Base-by-base conservation (phyloP, 2,888 invertebrate genomes). In the Sarcophaga carnaria region DNA sequence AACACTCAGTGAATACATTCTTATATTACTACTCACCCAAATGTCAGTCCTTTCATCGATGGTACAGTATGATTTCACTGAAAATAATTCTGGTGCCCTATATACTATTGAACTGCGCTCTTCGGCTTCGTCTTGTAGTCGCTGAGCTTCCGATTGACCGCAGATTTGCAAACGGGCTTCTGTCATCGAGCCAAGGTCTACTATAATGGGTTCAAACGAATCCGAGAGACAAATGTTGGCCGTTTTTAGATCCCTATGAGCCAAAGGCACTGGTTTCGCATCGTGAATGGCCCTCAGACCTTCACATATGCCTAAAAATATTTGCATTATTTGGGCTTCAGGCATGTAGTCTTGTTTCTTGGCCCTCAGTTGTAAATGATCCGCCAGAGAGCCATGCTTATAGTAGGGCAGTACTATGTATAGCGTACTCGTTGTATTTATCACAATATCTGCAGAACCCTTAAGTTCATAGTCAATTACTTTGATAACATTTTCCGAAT, bases 21-120 rank as follows among this genome's bases (percentile, higher is more conserved):
- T 37, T 10, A 37, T 37, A 37, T 37, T 37, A 37, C 8, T 37
- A 54, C 84, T 86, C 72, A 93, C 93, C 98, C 98, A 98, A 91
- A 98, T 96, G 93, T 98, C 98, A 59, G 97, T 97, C 88, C 97
- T 94, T 93, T 97, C 97, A 92, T 97, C 97, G 80, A 98, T 95
- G 90, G 96, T 95, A 90, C 96, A 95, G 90, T 97, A 96, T 84
- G 96, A 96, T 93, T 97, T 96, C 12, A 98, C 97, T 89, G 96
- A 96, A 91, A 98, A 98, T 74, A 98, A 93, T 93, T 98, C 98
- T 0, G 98, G 98, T 1, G 98, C 97, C 89, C 97, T 94, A 91
- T 97, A 98, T 4, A 97, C 96, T 96, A 98, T 97, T 37, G 97
- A 97, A 92, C 97, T 97, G 85, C 96, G 94, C 93, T 98, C 97